phyloP scores from a whole-genome alignment of 1,140 invertebrate genomes.

The Drosophila trapezifrons region DNA sequence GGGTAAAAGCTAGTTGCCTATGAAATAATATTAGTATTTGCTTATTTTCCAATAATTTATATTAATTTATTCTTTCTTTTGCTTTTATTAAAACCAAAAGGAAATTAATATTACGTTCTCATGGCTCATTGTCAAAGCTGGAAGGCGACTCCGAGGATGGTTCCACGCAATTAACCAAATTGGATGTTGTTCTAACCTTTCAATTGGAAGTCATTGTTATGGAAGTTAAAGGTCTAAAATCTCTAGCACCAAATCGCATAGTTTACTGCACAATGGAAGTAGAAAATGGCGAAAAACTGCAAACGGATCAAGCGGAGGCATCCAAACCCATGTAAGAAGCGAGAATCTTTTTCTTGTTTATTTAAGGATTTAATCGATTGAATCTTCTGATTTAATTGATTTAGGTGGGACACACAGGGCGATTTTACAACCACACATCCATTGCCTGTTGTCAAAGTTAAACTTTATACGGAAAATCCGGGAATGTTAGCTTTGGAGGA shows the following conservation, averaged over 20 bases:
- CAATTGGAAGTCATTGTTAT: constrained; percentile 99
- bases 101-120: constrained; percentile 88
- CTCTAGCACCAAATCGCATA: constrained; percentile 97
- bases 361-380: no score
- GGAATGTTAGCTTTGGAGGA: constrained; percentile 99
- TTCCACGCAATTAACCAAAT: constrained; percentile 95
- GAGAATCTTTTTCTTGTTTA: no score
- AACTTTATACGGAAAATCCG: constrained; percentile 98
- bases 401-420: constrained; percentile 98
- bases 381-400: background rate
- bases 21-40: background rate
- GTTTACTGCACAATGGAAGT: constrained; percentile 99
- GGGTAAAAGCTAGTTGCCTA: background rate
- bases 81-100: constrained; percentile 27
- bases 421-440: constrained; percentile 99
- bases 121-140: constrained; percentile 96
- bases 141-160: constrained; percentile 95
- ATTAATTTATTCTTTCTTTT: background rate
- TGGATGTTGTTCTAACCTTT: constrained; percentile 98
- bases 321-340: constrained; percentile 96
- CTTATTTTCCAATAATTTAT: background rate
- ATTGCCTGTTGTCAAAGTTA: constrained; percentile 97
- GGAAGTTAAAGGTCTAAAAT: constrained; percentile 99
- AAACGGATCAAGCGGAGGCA: constrained; percentile 99
- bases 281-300: constrained; percentile 98